Conservation (phyloP, 2,113 vertebrate species). For the Candoia aspera region DNA sequence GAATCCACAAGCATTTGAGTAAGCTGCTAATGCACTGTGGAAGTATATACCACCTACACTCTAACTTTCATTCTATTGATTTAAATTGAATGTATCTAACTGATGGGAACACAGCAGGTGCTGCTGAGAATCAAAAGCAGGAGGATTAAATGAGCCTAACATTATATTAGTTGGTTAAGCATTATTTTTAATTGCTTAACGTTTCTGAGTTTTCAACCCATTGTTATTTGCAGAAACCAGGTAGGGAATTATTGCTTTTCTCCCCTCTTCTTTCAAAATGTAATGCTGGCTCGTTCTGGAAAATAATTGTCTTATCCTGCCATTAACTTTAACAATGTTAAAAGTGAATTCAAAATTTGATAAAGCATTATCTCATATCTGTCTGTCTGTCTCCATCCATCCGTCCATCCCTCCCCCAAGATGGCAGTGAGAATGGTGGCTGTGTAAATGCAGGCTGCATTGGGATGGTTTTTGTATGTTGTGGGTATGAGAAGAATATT, state of each 20-base stretch:
- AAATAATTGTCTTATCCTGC: not conserved
- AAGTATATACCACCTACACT: conserved; percentile 35
- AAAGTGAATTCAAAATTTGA: not conserved
- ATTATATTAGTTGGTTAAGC: conserved; percentile 48
- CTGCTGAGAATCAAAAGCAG: conserved; percentile 19
- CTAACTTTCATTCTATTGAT: conserved; percentile 22
- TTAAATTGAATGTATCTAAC: conserved; percentile 33
- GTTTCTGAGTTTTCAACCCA: conserved; percentile 31
- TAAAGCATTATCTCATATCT: not conserved
- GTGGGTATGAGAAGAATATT: too few species aligned
- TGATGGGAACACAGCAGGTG: conserved; percentile 29
- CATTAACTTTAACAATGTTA: not conserved
- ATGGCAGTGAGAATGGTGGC: too few species aligned
- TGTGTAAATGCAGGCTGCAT: too few species aligned
- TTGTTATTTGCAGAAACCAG: conserved; percentile 11
- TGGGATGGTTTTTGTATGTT: too few species aligned
- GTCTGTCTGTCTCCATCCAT: not conserved
- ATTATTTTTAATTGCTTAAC: conserved; percentile 46
- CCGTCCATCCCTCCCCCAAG: too few species aligned
- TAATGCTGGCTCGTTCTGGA: not conserved
- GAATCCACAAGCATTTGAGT: conserved; percentile 33
- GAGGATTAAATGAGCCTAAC: conserved; percentile 44
- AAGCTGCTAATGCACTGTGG: conserved; percentile 35
- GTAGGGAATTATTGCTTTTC: not conserved
- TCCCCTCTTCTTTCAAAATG: not conserved